These are phyloP conservation scores for Pampus argenteus DNA, from an alignment of 2,797 vertebrate genomes.

Conservation along the genomic window DNA sequence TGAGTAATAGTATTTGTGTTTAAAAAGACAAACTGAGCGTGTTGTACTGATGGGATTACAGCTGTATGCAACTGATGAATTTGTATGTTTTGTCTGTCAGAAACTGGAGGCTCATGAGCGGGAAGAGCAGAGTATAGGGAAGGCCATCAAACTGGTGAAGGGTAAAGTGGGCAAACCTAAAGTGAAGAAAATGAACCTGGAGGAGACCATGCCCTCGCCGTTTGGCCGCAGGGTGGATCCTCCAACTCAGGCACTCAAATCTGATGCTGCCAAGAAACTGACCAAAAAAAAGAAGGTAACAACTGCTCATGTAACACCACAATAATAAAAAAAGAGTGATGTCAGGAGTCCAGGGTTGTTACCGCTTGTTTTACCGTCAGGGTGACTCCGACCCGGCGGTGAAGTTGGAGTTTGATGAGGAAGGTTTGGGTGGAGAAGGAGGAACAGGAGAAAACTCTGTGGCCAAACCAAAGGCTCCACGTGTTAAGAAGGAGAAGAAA, in stretches of 20 bases:
- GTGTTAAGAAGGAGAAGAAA: conserved; percentile 93
- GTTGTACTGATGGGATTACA: no score
- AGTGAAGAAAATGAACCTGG: conserved; percentile 93
- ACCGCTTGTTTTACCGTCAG: conserved; percentile 69
- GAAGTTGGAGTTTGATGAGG: conserved; percentile 95
- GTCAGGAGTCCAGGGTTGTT: not conserved
- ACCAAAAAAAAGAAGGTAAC: conserved; percentile 95
- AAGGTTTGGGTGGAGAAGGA: conserved; percentile 83
- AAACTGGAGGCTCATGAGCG: conserved; percentile 92
- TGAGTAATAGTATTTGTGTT: no score
- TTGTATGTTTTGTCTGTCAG: conserved; percentile 76
- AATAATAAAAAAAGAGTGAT: rapidly evolving
- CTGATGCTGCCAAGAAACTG: conserved; percentile 93
- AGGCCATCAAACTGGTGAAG: conserved; percentile 91
- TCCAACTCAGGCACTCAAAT: conserved; percentile 90
- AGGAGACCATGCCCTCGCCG: conserved; percentile 95
- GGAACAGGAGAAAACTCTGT: conserved; percentile 85
- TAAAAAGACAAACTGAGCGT: no score
- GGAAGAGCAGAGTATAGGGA: conserved; percentile 89
- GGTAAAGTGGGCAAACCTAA: conserved; percentile 98
- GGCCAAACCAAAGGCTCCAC: conserved; percentile 85
- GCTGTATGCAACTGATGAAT: not conserved
- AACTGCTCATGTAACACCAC: rapidly evolving
- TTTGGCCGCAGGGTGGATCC: conserved; percentile 94
- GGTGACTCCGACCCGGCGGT: conserved; percentile 88